Base-by-base conservation (phyloP, 2,888 invertebrate species). In the Drosophila prostipennis region DNA sequence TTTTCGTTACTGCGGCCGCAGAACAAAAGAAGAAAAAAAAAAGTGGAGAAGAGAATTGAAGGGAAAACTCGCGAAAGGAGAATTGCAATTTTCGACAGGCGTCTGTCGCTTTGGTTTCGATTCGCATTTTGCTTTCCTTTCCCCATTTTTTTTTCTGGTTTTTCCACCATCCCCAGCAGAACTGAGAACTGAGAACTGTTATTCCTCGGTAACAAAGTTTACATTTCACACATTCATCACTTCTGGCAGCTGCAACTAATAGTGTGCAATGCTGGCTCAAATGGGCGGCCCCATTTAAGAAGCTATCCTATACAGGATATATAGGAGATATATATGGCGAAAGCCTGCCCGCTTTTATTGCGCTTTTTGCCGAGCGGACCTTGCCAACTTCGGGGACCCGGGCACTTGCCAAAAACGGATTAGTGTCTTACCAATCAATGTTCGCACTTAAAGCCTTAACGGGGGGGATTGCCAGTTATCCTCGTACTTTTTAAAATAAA, bases 221-320 rank as follows among this genome's bases (percentile, higher is more conserved):
- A 89, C 84, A 89, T 89, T 89, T 89, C 84, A 85, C 89, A 85
- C 84, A 85, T 85, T 85, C 84, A 85, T 85, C 84, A 85, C 84
- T 85, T 89, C 85, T 85, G 84, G 84, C 84, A 85, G 84, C 84
- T 89, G 84, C 89, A 89, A 89, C 84, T 85, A 85, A 85, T 85
- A 85, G 89, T 84, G 82, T 86, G 54, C 73, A 64, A 64, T 71
- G 73, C 65, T 79, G 73, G 81, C 65, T 84, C 79, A 81, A 83
- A 83, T 77, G 75, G 79, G 72, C 64, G 84, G 67, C 81, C 73
- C 80, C 74, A 72, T 74, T 86, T 80, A 83, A 78, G 72, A 48
- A 60, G 48, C 63, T 32, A n/a, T n/a, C n/a, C n/a, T n/a, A n/a
- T n/a, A 37, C 10, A 34, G 32, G 32, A 7, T 32, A 34, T 11